phyloP scores from a whole-genome alignment of 2,113 vertebrate species.

The Pelecanoides urinatrix region DNA sequence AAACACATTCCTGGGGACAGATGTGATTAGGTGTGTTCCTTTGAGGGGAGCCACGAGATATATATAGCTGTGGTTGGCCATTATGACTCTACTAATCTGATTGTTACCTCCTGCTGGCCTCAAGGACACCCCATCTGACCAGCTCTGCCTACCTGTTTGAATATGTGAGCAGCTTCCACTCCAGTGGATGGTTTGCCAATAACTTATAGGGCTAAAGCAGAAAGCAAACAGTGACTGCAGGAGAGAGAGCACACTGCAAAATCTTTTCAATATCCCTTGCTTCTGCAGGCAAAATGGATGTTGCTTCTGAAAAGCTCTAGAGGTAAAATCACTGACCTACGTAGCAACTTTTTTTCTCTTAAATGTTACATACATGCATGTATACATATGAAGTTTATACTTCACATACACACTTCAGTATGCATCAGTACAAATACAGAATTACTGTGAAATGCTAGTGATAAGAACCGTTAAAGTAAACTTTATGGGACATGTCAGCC shows the following conservation, averaged over 20 bases:
- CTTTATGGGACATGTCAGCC: neutral
- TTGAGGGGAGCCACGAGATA: neutral
- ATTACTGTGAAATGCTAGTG: neutral
- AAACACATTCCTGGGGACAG: neutral
- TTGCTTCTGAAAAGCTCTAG: neutral
- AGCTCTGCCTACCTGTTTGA: neutral
- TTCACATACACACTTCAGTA: neutral
- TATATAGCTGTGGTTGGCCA: neutral
- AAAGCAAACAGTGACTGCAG: neutral
- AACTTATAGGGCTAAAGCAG: neutral
- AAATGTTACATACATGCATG: neutral
- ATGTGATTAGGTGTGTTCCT: neutral
- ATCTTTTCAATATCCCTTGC: neutral
- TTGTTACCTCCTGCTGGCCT: neutral
- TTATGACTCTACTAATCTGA: neutral
- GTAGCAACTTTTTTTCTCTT: neutral
- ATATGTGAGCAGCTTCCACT: neutral
- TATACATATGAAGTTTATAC: neutral
- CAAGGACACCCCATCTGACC: neutral
- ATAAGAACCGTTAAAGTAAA: neutral
- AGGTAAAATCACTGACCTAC: neutral
- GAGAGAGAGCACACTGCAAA: neutral
- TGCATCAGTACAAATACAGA: neutral
- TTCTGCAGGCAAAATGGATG: neutral
- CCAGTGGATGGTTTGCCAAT: neutral